A percentile compares a stretch with the other conserved stretches of the same genome.
phyloP scores from a whole-genome alignment of 2,888 invertebrate species.

The Cephus nigrinus region DNA sequence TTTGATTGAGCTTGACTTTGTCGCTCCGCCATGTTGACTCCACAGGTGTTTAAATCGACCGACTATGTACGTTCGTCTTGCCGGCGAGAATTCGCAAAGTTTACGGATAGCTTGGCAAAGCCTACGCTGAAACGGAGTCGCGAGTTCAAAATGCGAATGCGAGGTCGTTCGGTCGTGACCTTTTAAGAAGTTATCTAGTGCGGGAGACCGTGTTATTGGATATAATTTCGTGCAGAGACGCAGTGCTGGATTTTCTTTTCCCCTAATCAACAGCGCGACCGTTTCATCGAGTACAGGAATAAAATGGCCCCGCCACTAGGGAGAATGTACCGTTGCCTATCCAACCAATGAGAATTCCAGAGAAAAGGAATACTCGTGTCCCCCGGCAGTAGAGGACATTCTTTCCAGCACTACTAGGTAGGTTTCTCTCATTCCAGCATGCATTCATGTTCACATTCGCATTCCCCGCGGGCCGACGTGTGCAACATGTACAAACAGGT shows the following conservation, averaged over 20 bases:
- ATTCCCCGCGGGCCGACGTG: background rate
- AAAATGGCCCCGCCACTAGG: background rate
- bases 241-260: background rate
- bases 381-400: background rate
- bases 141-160: background rate
- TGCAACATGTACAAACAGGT: background rate
- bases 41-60: slow-evolving; percentile 28
- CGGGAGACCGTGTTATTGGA: background rate
- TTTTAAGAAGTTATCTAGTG: background rate
- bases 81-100: background rate
- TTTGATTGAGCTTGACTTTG: background rate
- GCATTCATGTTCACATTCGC: background rate
- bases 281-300: background rate
- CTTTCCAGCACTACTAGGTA: background rate
- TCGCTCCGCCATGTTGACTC: slow-evolving; percentile 10
- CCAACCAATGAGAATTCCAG: background rate
- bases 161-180: background rate
- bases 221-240: background rate
- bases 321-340: background rate
- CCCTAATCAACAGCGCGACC: background rate
- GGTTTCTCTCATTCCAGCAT: background rate
- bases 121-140: background rate
- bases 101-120: background rate
- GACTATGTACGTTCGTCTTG: background rate
- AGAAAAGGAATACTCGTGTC: background rate